Conservation (phyloP, 2,113 vertebrate genomes). For the Microtus ochrogaster region DNA sequence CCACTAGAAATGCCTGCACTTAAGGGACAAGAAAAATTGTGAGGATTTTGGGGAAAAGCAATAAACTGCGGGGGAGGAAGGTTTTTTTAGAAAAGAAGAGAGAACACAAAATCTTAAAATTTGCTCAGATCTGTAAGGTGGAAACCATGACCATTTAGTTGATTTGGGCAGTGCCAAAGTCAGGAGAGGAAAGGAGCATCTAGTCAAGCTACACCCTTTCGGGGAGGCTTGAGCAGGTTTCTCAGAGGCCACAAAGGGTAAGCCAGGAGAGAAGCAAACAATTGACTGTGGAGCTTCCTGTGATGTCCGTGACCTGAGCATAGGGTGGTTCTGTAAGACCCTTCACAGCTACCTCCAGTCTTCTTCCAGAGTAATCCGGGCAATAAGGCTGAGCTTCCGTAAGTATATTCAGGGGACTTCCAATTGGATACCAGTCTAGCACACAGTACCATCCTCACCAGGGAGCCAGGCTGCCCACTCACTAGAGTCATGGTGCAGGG, state of each 20-base stretch:
- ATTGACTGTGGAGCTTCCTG: not conserved
- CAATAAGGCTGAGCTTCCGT: not conserved
- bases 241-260: not conserved
- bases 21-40: not conserved
- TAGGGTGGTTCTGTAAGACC: not conserved
- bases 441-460: not conserved
- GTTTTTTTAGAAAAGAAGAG: not conserved
- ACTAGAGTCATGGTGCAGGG: not conserved
- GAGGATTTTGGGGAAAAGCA: not conserved
- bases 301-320: not conserved
- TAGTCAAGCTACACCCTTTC: not conserved
- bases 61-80: not conserved
- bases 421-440: not conserved
- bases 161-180: not conserved
- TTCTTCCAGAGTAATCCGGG: not conserved
- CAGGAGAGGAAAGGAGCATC: not conserved
- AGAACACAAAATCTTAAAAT: not conserved
- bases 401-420: not conserved
- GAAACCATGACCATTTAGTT: not conserved
- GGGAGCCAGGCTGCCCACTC: not conserved
- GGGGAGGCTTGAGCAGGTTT: not conserved
- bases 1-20: not conserved
- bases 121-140: not conserved
- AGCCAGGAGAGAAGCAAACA: not conserved
- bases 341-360: slow-evolving; percentile 29